These are phyloP conservation scores for Crocodylus rhombifer DNA, from an alignment of 2,797 vertebrate species.

Conservation along the genomic window DNA sequence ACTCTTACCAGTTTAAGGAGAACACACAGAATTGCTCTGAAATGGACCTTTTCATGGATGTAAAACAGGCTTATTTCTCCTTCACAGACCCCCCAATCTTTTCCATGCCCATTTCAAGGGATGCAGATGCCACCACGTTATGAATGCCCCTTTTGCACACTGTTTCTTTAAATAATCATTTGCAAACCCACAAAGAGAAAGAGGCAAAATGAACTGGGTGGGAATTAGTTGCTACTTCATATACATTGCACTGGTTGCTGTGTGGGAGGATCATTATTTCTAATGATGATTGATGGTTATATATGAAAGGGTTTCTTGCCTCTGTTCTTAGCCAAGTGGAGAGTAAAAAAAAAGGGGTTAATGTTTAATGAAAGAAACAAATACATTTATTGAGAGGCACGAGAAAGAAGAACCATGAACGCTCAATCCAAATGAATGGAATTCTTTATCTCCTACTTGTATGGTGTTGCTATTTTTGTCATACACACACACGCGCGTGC, in stretches of 20 bases:
- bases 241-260: conserved; percentile 67
- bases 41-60: background rate
- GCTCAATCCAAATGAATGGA: conserved; percentile 66
- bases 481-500: background rate
- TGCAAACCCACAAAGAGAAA: conserved; percentile 71
- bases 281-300: conserved; percentile 78
- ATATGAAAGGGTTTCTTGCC: conserved; percentile 67
- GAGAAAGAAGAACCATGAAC: conserved; percentile 58
- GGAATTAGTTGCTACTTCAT: conserved; percentile 71
- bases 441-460: conserved; percentile 64
- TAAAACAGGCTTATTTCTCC: background rate
- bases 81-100: background rate
- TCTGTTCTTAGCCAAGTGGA: conserved; percentile 58
- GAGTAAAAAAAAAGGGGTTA: conserved; percentile 68
- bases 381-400: conserved; percentile 65
- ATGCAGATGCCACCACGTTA: conserved; percentile 57
- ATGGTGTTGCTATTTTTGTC: background rate
- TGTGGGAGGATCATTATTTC: conserved; percentile 74
- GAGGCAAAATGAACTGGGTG: conserved; percentile 68
- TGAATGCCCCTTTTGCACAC: conserved; percentile 56
- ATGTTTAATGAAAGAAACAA: conserved; percentile 65
- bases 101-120: conserved; percentile 36
- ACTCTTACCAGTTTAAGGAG: background rate
- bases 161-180: conserved; percentile 76
- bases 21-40: background rate